Base-by-base conservation (phyloP, 2,888 invertebrate genomes). In the Ptilodon capucinus region DNA sequence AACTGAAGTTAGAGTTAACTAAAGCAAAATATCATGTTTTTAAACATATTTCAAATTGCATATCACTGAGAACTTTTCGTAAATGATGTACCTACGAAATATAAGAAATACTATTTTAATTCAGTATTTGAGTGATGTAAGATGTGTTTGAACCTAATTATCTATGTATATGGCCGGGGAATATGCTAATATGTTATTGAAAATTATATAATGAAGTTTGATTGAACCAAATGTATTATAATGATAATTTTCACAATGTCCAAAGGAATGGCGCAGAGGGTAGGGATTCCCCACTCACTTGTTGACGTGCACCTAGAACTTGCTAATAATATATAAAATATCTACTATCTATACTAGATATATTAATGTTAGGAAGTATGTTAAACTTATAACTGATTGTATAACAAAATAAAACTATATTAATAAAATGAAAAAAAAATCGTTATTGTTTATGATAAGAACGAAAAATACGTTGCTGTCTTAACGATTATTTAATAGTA, bases 211-310 rank as follows among this genome's bases (percentile, higher is more conserved):
- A 40, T 23, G 34, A 19, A 17, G 13, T 21, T 42, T 32, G 1
- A 23, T 19, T 8, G 14, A 36, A 18, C 9, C 19, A 42, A 14
- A 17, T n/a, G 40, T 17, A 9, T 21, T 61, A 51, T 60, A 71
- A 79, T 86, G 90, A 85, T 90, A 90, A 90, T 91, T 90, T 89
- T 90, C 90, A 88, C 89, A 67, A 86, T 89, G 89, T 88, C 89
- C 89, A 88, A 86, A 73, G 60, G 44, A 72, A 84, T 84, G 90
- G 89, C 84, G 78, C 76, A 77, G 86, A 88, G 89, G 90, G 85
- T 89, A 85, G 56, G 54, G 77, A 79, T 83, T 83, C 84, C 84
- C 84, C 81, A 71, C 68, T 79, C 89, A 90, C 86, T 87, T 71
- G 90, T 91, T 90, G 73, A 68, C 58, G 74, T 74, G 90, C 88